These are phyloP conservation scores for Drosophila punjabiensis DNA, from an alignment of 1,140 invertebrate genomes.

Conservation along the genomic window DNA sequence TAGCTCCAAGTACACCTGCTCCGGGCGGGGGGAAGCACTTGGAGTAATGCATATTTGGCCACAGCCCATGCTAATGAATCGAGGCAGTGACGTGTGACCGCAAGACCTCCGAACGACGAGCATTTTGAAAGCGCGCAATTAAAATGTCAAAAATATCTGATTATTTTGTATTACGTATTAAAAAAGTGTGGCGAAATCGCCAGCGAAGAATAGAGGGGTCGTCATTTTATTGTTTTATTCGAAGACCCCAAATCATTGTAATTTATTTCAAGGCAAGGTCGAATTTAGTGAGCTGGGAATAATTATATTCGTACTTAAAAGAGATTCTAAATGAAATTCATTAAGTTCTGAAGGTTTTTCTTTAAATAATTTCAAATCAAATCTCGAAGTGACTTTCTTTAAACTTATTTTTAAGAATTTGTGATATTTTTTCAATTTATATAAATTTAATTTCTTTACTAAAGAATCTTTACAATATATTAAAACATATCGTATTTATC, in stretches of 20 bases:
- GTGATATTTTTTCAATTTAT: too few species aligned
- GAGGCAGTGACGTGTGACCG: slow-evolving; percentile 71
- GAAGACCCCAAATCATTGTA: background rate
- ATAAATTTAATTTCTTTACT: background rate
- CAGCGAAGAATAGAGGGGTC: slow-evolving; percentile 17
- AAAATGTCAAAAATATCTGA: slow-evolving; percentile 63
- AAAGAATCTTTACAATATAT: background rate
- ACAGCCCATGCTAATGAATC: slow-evolving; percentile 64
- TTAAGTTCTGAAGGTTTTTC: background rate
- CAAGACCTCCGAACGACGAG: slow-evolving; percentile 31
- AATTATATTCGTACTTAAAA: background rate
- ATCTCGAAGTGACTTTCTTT: too few species aligned
- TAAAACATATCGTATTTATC: background rate
- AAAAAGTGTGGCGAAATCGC: slow-evolving; percentile 39
- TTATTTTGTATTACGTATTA: slow-evolving; percentile 27
- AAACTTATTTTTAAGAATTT: too few species aligned
- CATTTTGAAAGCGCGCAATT: slow-evolving; percentile 65
- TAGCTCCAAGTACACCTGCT: slow-evolving; percentile 25
- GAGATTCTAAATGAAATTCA: background rate
- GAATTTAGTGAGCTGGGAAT: background rate
- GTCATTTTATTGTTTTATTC: slow-evolving; percentile 13
- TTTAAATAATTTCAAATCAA: background rate
- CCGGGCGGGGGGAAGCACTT: background rate
- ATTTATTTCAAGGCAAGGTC: background rate
- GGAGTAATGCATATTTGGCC: slow-evolving; percentile 50